Evolutionary conservation across 2,797 vertebrate species (phyloP).

Genomic region (Sebastes melanostomus): DNA sequence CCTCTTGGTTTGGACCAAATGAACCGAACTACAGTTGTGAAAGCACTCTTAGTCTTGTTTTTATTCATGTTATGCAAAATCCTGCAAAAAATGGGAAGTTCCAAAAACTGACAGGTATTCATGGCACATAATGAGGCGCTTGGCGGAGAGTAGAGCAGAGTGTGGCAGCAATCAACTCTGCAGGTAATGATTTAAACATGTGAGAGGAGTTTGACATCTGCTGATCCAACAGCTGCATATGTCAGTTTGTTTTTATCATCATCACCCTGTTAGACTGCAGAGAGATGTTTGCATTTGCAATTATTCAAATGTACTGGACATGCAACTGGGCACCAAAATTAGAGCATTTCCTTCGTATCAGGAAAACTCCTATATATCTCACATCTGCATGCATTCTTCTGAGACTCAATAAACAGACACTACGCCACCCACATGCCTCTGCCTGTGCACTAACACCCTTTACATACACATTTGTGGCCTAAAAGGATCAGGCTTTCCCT

Average conservation of each 20-base stretch:
- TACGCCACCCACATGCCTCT: slow-evolving; percentile 29
- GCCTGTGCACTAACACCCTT: slow-evolving; percentile 55
- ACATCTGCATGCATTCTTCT: slow-evolving; percentile 34
- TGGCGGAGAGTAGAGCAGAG: neutral
- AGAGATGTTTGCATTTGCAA: neutral
- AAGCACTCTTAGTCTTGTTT: too few species aligned
- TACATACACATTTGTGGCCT: slow-evolving; percentile 54
- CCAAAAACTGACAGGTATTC: neutral
- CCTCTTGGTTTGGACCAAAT: too few species aligned
- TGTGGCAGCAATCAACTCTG: neutral
- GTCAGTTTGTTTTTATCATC: neutral
- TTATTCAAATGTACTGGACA: neutral
- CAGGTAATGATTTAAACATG: slow-evolving; percentile 11
- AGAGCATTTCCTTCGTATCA: neutral
- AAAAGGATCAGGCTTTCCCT: slow-evolving; percentile 56
- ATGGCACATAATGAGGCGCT: neutral
- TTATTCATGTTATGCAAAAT: too few species aligned
- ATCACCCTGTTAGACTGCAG: neutral
- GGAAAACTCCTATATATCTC: neutral
- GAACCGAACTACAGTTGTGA: too few species aligned
- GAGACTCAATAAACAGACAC: slow-evolving; percentile 24
- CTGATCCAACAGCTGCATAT: neutral
- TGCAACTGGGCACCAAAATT: neutral
- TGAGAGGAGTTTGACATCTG: neutral
- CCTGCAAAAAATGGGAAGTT: neutral